Evolutionary conservation across 1,140 invertebrate genomes (phyloP), one percentile per base, ranked within the genome.

Genomic region (Leptinotarsa lineolata): DNA sequence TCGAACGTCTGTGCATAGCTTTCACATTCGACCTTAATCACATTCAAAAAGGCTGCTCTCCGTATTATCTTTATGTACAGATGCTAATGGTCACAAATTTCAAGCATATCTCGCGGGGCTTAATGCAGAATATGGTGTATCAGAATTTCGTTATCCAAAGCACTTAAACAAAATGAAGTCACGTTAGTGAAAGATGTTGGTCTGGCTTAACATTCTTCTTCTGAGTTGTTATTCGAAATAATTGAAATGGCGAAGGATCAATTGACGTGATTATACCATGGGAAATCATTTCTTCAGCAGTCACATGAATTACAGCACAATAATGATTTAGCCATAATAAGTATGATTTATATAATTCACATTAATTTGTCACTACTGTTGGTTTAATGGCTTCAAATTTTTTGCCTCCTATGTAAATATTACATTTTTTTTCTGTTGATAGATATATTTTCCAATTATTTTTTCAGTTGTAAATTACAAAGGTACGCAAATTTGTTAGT

Each of bases 41-140:
- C 66, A 70, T 70, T 68, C 61, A 46, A 58, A 70, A 68, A 70
- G 15, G 54, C n/a, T 30, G 20, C 58, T 18, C 30, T 46, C 30
- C 39, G 72, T 69, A 64, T 22, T 22, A 70, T 39, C 65, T 67
- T 67, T 44, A 69, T 65, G 68, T 70, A n/a, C 6, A 44, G 39
- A 74, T 74, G 72, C 45, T 74, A 74, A 74, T 74, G 67, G 64
- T 13, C 22, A 60, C 66, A 60, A 68, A 60, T 59, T 69, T 72
- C 22, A 48, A 69, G 39, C 44, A 68, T 46, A 68, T 70, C 66
- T 68, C 39, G n/a, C 30, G n/a, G 5, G 5, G 24, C 15, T 30
- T n/a, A 65, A 39, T 16, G 61, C 61, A 63, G 24, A 63, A 63
- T 63, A 63, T 63, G 24, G 61, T 30, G 61, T 63, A 63, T 63